Evolutionary conservation across 2,797 vertebrate genomes (phyloP), one percentile per base, ranked within the genome.

Genomic region (Acanthopagrus latus): DNA sequence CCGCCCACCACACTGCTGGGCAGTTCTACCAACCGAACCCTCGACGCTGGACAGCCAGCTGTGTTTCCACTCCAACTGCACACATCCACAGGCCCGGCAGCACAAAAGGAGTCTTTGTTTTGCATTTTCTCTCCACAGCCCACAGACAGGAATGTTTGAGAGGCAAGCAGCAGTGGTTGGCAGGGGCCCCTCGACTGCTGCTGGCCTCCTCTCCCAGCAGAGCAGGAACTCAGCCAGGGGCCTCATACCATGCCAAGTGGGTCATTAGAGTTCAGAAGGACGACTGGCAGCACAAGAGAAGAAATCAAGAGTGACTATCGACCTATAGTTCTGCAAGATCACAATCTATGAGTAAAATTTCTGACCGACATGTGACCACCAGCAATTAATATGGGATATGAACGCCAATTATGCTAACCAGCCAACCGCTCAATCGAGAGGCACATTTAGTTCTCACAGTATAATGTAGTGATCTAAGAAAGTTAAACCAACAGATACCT

Each of bases 81-180:
- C 76, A 64, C 84, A 78, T 79, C 85, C 66, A 54, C 83, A 77
- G 71, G 56, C 81, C 78, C 65, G n/a, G 51, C 43, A 38, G 83
- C 88, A 95, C 88, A 94, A 94, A 93, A 89, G 82, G 59, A 74
- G 23, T 74, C 92, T 92, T 94, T 95, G 92, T 95, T 90, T 89
- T 78, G 72, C 27, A 44, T 86, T 89, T 87, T 81, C 58, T 77
- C 81, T 84, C 84, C 67, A 58, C 73, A 74, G 72, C 76, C 71
- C 67, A 83, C 67, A 90, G 85, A 89, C 86, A 89, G 89, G 90
- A 94, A 92, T 87, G 87, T 91, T 89, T 90, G 83, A 86, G 88
- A 82, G 77, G 69, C 63, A 43, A 81, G 85, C 75, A 76, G 81
- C 81, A 63, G 86, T 55, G 84, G 78, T 85, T 92, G 91, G 92